Base-by-base conservation (phyloP, 2,797 vertebrate genomes). In the Poliocrania exsul region DNA sequence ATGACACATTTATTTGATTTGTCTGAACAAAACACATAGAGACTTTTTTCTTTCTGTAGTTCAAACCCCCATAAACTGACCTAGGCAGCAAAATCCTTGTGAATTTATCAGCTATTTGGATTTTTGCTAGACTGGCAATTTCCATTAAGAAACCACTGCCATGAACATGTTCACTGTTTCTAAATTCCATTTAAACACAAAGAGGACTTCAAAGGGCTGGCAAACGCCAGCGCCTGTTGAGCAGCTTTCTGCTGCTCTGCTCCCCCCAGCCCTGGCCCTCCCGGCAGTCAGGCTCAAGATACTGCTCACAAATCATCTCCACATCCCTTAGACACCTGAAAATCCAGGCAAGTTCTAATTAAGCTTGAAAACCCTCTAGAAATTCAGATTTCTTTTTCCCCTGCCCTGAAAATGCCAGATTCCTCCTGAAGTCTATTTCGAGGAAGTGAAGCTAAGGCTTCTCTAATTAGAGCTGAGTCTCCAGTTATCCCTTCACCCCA, bases 371-470 rank as follows among this genome's bases (percentile, higher is more conserved):
- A 31, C 35, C 40, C 64, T 64, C 70, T 67, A 35, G 69, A 92
- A 93, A 86, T 44, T 67, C 67, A 66, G 26, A 50, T 62, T 65
- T 67, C 31, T 61, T 24, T 19, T 31, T 13, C 11, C 11, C 11
- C 24, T 42, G 7, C 24, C 64, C 20, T 4, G 6, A 88, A 86
- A 72, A 84, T 13, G 26, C 70, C 72, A 64, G 49, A 73, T 89
- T 92, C 73, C 49, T 82, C 77, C 69, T 38, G 61, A 93, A 93
- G 72, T 44, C 44, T 92, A 9, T 89, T 84, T 88, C 65, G 23
- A 78, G 69, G 67, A 84, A 86, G 67, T 15, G 66, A 90, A 86
- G 81, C 56, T 65, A 78, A 85, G 37, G 61, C 50, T 93, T 83
- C 56, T 84, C 66, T 60, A 70, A 58, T 86, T 62, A 75, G 61